These are phyloP conservation scores for Dermochelys coriacea DNA, from an alignment of 2,797 vertebrate species.

Conservation along the genomic window DNA sequence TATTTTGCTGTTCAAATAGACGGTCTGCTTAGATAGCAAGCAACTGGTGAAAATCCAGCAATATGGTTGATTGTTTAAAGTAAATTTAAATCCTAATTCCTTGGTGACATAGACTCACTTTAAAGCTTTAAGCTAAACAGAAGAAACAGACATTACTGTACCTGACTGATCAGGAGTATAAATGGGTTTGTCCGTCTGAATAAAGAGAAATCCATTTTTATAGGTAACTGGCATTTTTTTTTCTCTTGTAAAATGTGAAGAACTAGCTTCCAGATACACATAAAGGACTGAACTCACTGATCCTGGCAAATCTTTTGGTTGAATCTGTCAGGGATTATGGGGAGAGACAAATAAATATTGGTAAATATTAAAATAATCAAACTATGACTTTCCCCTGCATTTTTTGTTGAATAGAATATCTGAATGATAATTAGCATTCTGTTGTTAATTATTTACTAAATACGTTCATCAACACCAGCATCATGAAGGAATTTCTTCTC, in stretches of 20 bases:
- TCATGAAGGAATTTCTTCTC: neutral
- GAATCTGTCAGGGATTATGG: conserved; percentile 65
- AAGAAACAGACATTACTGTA: conserved; percentile 58
- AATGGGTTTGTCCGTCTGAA: conserved; percentile 94
- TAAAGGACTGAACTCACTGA: conserved; percentile 43
- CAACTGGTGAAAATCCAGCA: neutral
- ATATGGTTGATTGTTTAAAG: neutral
- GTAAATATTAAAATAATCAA: neutral
- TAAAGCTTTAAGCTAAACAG: neutral
- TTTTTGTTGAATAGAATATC: neutral
- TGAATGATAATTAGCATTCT: neutral
- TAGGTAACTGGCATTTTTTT: conserved; percentile 84
- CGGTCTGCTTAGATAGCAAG: neutral
- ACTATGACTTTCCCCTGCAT: neutral
- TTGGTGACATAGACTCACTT: neutral
- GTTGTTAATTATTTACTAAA: neutral
- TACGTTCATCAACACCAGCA: neutral
- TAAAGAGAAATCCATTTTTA: conserved; percentile 91
- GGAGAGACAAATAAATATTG: neutral
- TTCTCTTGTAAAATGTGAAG: conserved; percentile 81
- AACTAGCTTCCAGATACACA: conserved; percentile 86
- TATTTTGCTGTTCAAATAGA: neutral
- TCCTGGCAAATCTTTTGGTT: conserved; percentile 78
- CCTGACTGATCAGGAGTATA: conserved; percentile 90
- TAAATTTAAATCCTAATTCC: neutral